Evolutionary conservation across 1,140 invertebrate species (phyloP).

Genomic region (Coenobita brevimanus): DNA sequence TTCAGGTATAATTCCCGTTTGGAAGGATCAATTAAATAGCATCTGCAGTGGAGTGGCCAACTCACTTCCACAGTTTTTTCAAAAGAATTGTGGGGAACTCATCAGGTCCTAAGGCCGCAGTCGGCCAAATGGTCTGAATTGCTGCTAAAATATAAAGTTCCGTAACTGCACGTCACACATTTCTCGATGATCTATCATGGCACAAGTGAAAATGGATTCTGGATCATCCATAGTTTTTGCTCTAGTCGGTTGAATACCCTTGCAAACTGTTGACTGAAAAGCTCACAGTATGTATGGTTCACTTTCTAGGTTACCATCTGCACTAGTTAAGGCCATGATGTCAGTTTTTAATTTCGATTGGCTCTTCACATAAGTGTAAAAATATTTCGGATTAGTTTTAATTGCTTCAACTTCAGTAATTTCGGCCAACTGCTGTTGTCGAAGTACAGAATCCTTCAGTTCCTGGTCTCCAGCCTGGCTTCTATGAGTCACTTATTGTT

Average conservation of each 20-base stretch:
- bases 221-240: background rate
- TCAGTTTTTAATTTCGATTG: background rate
- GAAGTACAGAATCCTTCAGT: background rate
- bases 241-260: background rate
- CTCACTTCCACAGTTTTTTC: background rate
- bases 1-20: constrained; percentile 3
- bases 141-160: background rate
- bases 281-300: background rate
- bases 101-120: background rate
- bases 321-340: background rate
- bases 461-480: background rate
- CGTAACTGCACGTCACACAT: background rate
- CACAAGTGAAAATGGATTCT: background rate
- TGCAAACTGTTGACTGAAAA: background rate
- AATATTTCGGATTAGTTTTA: background rate
- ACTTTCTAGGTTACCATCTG: background rate
- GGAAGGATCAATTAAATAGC: background rate
- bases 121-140: background rate
- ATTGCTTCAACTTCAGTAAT: background rate
- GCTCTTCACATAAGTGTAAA: background rate
- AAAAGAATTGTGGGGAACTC: background rate
- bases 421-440: background rate
- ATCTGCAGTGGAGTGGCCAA: background rate
- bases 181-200: background rate
- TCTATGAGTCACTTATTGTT: background rate